Evolutionary conservation across 2,888 invertebrate species (phyloP).

Genomic region (Leptinotarsa peninsularis): DNA sequence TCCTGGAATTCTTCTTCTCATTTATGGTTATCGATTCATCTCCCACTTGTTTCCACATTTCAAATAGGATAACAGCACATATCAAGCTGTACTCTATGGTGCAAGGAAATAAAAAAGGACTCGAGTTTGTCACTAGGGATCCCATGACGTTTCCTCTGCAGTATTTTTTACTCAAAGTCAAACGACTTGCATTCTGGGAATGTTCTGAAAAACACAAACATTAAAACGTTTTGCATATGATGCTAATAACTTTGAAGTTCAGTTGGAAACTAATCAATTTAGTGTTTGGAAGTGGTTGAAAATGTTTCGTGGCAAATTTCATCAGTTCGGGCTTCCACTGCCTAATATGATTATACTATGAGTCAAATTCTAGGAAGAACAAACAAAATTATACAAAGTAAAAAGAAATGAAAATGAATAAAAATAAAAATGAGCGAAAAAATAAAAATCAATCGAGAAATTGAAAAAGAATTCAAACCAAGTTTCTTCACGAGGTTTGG

Average conservation of each 20-base stretch:
- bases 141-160: slow-evolving; percentile 79
- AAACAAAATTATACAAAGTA: too few relatives aligned
- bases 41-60: slow-evolving; percentile 87
- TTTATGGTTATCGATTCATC: slow-evolving; percentile 32
- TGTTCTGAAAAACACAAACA: slow-evolving; percentile 34
- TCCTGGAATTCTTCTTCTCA: slow-evolving; percentile 28
- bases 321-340: too few relatives aligned
- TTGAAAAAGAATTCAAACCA: too few relatives aligned
- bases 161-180: slow-evolving; percentile 44
- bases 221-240: not conserved
- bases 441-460: too few relatives aligned
- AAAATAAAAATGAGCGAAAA: too few relatives aligned
- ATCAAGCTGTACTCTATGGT: slow-evolving; percentile 96
- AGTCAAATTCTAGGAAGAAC: too few relatives aligned
- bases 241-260: not conserved
- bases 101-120: slow-evolving; percentile 89
- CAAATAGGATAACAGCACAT: slow-evolving; percentile 94
- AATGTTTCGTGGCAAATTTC: too few relatives aligned
- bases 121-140: slow-evolving; percentile 69
- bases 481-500: too few relatives aligned
- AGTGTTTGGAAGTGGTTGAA: too few relatives aligned
- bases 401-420: too few relatives aligned
- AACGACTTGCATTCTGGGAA: slow-evolving; percentile 28
- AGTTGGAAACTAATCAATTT: too few relatives aligned
- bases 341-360: too few relatives aligned